Base-by-base conservation (phyloP, 2,888 invertebrate genomes). In the Anticlea derivata region DNA sequence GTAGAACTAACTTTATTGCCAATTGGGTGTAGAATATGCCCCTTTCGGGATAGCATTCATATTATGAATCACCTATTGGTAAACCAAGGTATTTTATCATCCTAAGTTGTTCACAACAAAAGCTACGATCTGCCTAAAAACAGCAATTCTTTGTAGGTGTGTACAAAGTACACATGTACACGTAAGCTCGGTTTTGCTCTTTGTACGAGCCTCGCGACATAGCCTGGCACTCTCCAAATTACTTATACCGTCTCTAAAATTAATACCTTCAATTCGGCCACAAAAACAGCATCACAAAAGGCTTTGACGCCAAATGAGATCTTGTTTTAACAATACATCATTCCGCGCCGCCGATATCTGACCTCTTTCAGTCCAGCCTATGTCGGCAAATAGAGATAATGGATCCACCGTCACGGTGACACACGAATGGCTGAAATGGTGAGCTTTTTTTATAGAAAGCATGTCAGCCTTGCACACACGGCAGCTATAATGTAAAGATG, bases 351-450 rank as follows among this genome's bases (percentile, higher is more conserved):
- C 65, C 79, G 75, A 83, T 82, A 81, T 73, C 77, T 73, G 75
- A 78, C 77, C 78, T 75, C 78, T 37, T 41, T 35, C 35, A 34
- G 30, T 13, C 35, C 64, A 66, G 65, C 64, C 66, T 68, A 80
- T 72, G 80, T 78, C 73, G 68, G 73, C 80, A 82, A 85, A 85
- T 83, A 85, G 78, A 82, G 69, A 79, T 81, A 84, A 84, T 84
- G 83, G 82, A 78, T 72, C 65, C 63, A 66, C 64, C 60, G 45
- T 17, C 13, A 8, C 4, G 51, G 35, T 7, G 13, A 49, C 61
- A 74, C 73, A 76, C 55, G 75, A 8, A 6, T 30, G 0, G 5
- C 1, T 5, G 12, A 30, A 24, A 46, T 31, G 5, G 5, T 13
- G 1, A 8, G 8, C 41, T 23, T n/a, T 5, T 5, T 7, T 27